A percentile compares a stretch with the other conserved stretches of the same genome.
Evolutionary conservation across 2,113 vertebrate genomes (phyloP).

Genomic region (Pangasianodon gigas): DNA sequence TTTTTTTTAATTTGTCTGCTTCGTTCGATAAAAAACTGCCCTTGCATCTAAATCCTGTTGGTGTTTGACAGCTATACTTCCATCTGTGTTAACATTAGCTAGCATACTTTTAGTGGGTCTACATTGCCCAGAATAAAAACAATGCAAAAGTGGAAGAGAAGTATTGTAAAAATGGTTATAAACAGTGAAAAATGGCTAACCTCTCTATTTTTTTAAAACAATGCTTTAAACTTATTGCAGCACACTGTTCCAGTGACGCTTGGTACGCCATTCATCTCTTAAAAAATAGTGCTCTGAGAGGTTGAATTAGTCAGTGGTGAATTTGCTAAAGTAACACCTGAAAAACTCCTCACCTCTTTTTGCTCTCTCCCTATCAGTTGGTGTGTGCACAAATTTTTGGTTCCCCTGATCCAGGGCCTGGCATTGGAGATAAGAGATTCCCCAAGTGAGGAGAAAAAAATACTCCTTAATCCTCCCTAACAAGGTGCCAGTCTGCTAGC

Average conservation of each 20-base stretch:
- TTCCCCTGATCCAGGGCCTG: conserved; percentile 30
- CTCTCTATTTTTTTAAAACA: background rate
- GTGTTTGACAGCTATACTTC: background rate
- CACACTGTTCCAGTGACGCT: background rate
- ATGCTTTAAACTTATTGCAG: background rate
- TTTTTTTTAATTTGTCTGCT: background rate
- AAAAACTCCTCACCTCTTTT: no score
- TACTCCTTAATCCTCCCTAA: conserved; percentile 35
- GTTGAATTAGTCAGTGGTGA: background rate
- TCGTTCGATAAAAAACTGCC: background rate
- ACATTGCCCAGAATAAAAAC: background rate
- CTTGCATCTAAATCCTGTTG: background rate
- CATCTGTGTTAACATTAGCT: background rate
- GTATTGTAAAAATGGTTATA: background rate
- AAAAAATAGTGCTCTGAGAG: background rate
- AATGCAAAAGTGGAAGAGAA: background rate
- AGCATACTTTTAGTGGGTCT: background rate
- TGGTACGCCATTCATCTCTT: background rate
- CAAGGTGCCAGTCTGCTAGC: background rate
- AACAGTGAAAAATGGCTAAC: background rate
- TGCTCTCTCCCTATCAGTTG: background rate
- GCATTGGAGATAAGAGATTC: conserved; percentile 29
- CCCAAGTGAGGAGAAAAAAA: conserved; percentile 12
- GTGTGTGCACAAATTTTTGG: background rate
- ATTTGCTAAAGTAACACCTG: background rate